A percentile compares a stretch with the other conserved stretches of the same genome.
phyloP scores from a whole-genome alignment of 2,113 vertebrate species.

The Lathamus discolor region DNA sequence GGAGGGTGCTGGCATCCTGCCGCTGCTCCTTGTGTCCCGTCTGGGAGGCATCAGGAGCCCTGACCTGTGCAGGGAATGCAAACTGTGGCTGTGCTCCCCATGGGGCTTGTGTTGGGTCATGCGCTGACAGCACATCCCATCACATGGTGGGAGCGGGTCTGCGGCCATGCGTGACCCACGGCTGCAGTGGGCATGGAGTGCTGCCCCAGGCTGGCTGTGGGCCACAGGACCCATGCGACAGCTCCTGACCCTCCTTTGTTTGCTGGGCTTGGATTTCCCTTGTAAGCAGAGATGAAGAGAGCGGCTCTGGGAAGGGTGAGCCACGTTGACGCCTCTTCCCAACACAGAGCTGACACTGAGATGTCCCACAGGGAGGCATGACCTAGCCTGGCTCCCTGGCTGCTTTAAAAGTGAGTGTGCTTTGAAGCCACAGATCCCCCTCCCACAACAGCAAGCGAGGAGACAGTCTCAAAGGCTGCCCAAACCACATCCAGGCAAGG shows the following conservation, averaged over 20 bases:
- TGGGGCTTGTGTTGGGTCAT: fast-evolving
- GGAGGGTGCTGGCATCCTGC: fast-evolving
- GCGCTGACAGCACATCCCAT: fast-evolving
- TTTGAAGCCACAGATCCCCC: neutral
- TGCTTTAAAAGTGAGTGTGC: neutral
- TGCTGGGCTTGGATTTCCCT: neutral
- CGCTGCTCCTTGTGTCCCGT: neutral
- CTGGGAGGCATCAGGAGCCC: neutral
- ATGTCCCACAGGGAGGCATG: neutral
- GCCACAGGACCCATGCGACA: neutral
- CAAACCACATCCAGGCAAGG: slow-evolving; percentile 6
- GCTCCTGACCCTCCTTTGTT: neutral
- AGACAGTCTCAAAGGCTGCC: neutral
- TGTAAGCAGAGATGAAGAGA: neutral
- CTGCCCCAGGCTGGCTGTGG: neutral
- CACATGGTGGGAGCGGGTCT: neutral
- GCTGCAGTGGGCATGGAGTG: neutral
- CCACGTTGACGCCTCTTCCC: neutral
- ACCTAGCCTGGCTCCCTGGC: neutral
- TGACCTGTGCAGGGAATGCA: neutral
- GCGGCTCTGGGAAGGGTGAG: neutral
- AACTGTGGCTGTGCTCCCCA: neutral
- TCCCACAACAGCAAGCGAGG: neutral
- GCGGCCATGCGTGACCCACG: fast-evolving
- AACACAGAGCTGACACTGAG: neutral